Conservation (phyloP, 2,888 invertebrate genomes). For the Pelosia muscerda region DNA sequence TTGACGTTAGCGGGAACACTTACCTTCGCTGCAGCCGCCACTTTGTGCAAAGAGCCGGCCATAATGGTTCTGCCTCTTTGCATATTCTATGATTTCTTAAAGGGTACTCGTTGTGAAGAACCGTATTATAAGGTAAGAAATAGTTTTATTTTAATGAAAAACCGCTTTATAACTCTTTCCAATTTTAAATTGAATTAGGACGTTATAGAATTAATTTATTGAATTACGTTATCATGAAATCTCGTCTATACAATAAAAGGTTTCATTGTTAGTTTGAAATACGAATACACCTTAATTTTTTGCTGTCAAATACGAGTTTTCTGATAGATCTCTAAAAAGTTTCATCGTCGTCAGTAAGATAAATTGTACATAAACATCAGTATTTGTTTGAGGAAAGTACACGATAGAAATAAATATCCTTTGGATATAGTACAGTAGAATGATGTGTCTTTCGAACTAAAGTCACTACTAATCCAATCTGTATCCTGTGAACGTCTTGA, state of each 20-base stretch:
- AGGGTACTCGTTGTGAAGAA: slow-evolving; percentile 82
- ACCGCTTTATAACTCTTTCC: not conserved
- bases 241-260: not conserved
- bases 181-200: not conserved
- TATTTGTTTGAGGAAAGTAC: slow-evolving; percentile 5
- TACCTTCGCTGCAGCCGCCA: slow-evolving; percentile 91
- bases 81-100: slow-evolving; percentile 94
- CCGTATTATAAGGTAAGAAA: slow-evolving; percentile 86
- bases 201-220: not conserved
- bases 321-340: not conserved
- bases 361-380: not conserved
- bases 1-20: slow-evolving; percentile 88
- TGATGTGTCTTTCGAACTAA: slow-evolving; percentile 59
- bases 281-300: not conserved
- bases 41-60: slow-evolving; percentile 98
- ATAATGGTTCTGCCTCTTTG: slow-evolving; percentile 96
- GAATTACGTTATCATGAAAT: not conserved
- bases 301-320: not conserved
- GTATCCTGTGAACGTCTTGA: slow-evolving; percentile 70
- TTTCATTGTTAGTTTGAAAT: not conserved
- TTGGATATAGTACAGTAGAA: slow-evolving; percentile 26
- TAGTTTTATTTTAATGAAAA: slow-evolving; percentile 5
- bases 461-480: slow-evolving; percentile 70
- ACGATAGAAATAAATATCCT: slow-evolving; percentile 24
- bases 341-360: not conserved